phyloP scores from a whole-genome alignment of 2,888 invertebrate genomes.

The Acheta domesticus region DNA sequence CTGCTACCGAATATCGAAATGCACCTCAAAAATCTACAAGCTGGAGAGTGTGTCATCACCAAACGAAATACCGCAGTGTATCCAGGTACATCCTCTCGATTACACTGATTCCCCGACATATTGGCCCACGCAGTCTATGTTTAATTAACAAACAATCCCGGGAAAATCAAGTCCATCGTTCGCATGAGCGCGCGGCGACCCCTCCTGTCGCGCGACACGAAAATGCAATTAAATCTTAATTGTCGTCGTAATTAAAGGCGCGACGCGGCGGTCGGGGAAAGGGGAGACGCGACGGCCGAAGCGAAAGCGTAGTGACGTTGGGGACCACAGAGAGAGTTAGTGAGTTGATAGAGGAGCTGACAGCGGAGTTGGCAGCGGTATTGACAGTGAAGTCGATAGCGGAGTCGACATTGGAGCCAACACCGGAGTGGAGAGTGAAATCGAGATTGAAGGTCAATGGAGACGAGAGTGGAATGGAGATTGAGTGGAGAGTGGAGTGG shows the following conservation, averaged over 20 bases:
- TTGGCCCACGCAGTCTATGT: not conserved
- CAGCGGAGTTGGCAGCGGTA: not conserved
- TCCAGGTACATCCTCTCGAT: not conserved
- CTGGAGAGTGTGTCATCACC: no score
- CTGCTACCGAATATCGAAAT: no score
- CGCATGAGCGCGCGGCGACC: not conserved
- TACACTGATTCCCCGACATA: not conserved
- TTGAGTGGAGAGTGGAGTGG: no score
- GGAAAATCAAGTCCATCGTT: not conserved
- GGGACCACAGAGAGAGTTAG: not conserved
- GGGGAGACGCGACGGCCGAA: not conserved
- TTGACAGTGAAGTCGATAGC: not conserved
- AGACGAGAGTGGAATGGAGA: no score
- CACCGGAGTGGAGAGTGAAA: not conserved
- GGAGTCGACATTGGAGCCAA: not conserved
- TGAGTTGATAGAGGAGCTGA: not conserved
- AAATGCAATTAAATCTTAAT: constrained; percentile 18
- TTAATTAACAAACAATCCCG: constrained; percentile 5
- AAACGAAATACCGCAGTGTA: no score
- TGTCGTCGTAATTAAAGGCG: constrained; percentile 6
- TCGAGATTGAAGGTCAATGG: no score
- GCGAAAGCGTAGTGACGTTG: not conserved
- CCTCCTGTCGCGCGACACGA: not conserved
- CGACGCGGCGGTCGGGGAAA: not conserved
- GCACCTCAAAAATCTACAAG: no score